Evolutionary conservation across 2,113 vertebrate species (phyloP).

Genomic region (Tursiops truncatus): DNA sequence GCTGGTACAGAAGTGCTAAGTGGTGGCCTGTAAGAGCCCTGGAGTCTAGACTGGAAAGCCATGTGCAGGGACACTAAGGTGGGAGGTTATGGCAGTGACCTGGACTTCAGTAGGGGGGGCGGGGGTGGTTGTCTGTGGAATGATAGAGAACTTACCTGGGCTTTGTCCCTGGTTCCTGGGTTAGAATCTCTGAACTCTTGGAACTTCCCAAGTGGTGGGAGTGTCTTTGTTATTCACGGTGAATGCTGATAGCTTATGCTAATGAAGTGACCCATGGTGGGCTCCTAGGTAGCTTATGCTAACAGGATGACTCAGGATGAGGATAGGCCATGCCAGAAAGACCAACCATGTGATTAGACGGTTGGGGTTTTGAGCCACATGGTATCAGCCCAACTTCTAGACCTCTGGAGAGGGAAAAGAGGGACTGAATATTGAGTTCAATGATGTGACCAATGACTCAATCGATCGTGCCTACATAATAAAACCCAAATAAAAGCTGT

Average conservation of each 20-base stretch:
- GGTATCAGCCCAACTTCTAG: background rate
- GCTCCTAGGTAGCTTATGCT: background rate
- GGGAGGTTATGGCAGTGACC: background rate
- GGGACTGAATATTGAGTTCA: background rate
- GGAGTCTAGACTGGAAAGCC: background rate
- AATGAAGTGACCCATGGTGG: background rate
- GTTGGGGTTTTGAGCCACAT: background rate
- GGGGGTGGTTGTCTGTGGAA: background rate
- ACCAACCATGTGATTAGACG: background rate
- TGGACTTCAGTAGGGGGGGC: background rate
- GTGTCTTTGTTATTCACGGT: background rate
- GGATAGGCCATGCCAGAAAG: background rate
- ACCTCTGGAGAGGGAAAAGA: background rate
- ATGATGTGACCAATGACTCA: background rate
- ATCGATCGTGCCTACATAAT: background rate
- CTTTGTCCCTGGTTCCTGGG: background rate
- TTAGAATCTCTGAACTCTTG: background rate
- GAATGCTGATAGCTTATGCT: background rate
- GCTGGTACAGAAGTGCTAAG: background rate
- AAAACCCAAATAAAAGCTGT: background rate
- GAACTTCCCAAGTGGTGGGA: background rate
- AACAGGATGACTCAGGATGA: background rate
- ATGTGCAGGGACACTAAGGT: background rate
- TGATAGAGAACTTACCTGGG: background rate
- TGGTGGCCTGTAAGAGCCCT: background rate